phyloP scores from a whole-genome alignment of 2,797 vertebrate genomes.

The Rhinoraja longicauda region DNA sequence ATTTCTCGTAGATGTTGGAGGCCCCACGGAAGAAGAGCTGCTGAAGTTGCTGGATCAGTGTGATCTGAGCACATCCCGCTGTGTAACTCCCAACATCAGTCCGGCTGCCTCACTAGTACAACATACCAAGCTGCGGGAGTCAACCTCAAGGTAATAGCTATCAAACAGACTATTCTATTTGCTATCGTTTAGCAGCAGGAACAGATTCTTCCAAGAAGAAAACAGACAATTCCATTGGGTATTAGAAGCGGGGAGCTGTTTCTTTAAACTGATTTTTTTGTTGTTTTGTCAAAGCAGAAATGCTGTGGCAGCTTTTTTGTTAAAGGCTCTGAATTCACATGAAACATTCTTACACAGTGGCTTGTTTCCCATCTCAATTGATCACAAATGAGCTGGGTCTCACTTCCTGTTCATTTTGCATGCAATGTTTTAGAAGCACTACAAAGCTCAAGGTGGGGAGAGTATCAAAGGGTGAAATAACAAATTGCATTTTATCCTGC shows the following conservation, averaged over 20 bases:
- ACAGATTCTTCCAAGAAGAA: neutral
- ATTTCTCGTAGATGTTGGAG: conserved; percentile 69
- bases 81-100: conserved; percentile 92
- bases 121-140: conserved; percentile 81
- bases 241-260: neutral
- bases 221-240: neutral
- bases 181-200: neutral
- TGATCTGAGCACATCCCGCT: conserved; percentile 90
- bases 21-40: conserved; percentile 87
- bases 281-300: neutral
- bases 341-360: conserved; percentile 3
- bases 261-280: neutral
- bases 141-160: conserved; percentile 74
- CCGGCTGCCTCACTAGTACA: conserved; percentile 89
- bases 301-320: neutral
- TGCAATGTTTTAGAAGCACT: neutral
- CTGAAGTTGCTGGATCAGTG: conserved; percentile 92
- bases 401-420: neutral
- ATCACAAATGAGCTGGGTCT: neutral
- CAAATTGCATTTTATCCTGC: neutral
- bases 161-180: conserved; percentile 25
- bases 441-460: neutral
- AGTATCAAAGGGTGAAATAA: neutral
- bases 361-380: neutral
- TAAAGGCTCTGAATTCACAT: neutral